A percentile compares a stretch with the other conserved stretches of the same genome.
These are phyloP conservation scores for Tonatia bakeri DNA, from an alignment of 2,113 vertebrate genomes.

Conservation along the genomic window DNA sequence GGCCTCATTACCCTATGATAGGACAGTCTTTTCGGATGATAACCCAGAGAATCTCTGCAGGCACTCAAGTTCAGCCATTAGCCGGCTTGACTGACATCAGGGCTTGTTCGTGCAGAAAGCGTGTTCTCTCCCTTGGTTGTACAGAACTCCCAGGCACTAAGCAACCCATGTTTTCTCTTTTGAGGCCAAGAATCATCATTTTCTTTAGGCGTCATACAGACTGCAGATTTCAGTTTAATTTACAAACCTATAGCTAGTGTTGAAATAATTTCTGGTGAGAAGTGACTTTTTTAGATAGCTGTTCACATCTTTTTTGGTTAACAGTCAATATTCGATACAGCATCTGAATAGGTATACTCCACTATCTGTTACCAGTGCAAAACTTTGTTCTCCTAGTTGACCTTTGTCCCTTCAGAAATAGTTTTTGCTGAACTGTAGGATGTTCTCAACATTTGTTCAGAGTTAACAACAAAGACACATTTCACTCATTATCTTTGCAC, in stretches of 20 bases:
- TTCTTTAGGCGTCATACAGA: background rate
- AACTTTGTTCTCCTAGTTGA: background rate
- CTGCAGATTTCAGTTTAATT: background rate
- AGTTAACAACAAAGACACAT: background rate
- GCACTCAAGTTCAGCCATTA: background rate
- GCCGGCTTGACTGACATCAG: background rate
- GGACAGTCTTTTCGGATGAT: background rate
- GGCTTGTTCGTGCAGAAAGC: background rate
- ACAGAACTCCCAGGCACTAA: background rate
- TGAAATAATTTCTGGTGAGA: background rate
- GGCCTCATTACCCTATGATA: background rate
- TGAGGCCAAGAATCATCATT: background rate
- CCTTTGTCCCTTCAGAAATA: background rate
- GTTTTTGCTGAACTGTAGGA: background rate
- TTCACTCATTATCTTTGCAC: background rate
- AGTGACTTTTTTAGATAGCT: background rate
- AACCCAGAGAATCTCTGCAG: background rate
- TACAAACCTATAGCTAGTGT: background rate
- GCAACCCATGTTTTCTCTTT: background rate
- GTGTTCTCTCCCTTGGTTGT: background rate
- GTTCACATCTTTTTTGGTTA: background rate
- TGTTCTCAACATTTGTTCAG: background rate
- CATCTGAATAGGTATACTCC: background rate
- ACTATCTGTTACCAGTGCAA: background rate
- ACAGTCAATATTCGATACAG: background rate